A percentile compares a stretch with the other conserved stretches of the same genome.
Evolutionary conservation across 2,888 invertebrate species (phyloP).

Genomic region (Drosophila mimetica): DNA sequence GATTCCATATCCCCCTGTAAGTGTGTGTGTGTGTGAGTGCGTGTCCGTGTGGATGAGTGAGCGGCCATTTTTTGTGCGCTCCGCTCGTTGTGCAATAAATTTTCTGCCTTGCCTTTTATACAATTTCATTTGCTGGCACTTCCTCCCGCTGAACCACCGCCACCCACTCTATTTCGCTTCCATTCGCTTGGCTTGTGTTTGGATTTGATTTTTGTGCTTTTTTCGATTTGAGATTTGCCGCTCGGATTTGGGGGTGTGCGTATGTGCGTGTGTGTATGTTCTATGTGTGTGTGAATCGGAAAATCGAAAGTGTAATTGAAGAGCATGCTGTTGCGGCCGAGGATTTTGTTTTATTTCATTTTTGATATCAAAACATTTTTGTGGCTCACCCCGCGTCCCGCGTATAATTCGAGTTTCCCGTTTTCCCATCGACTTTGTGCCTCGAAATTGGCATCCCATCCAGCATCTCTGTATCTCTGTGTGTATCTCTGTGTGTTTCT

Average conservation of each 20-base stretch:
- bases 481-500: constrained; percentile 16
- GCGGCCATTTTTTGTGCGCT: constrained; percentile 57
- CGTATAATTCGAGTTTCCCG: constrained; percentile 37
- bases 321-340: constrained; percentile 68
- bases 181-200: constrained; percentile 73
- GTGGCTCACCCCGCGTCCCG: constrained; percentile 50
- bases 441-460: constrained; percentile 65
- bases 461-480: constrained; percentile 4
- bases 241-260: constrained; percentile 56
- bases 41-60: constrained; percentile 31
- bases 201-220: constrained; percentile 75
- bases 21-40: neutral
- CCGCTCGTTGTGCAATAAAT: constrained; percentile 67
- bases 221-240: constrained; percentile 72
- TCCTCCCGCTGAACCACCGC: constrained; percentile 1
- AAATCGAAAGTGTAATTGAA: constrained; percentile 79
- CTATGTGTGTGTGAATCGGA: constrained; percentile 47
- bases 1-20: constrained; percentile 1
- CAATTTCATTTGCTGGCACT: constrained; percentile 72
- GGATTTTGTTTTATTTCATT: constrained; percentile 78
- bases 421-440: constrained; percentile 55
- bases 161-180: constrained; percentile 29
- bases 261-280: constrained; percentile 22
- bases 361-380: constrained; percentile 79
- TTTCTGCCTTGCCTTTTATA: constrained; percentile 76